Percentiles rank a stretch among this genome's conserved stretches.
phyloP scores from a whole-genome alignment of 2,888 invertebrate species.

The Agrypnus murinus region DNA sequence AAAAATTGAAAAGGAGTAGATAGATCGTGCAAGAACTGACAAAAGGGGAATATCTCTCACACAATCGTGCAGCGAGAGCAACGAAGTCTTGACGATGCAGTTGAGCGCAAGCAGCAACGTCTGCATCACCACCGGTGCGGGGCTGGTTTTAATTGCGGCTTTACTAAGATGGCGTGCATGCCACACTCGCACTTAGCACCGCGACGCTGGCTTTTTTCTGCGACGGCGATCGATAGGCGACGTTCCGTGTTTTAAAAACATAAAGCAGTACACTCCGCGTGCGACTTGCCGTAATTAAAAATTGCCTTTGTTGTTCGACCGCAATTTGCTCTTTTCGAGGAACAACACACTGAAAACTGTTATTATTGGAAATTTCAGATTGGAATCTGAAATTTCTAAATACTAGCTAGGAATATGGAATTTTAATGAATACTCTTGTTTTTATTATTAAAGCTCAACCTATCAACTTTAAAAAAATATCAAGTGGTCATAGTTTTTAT shows the following conservation, averaged over 20 bases:
- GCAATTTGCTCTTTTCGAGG: slow-evolving; percentile 45
- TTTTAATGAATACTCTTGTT: slow-evolving; percentile 37
- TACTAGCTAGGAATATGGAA: too few relatives aligned
- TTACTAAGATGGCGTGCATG: slow-evolving; percentile 72
- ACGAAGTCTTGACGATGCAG: slow-evolving; percentile 42
- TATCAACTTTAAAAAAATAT: background rate
- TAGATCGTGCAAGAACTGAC: slow-evolving; percentile 48
- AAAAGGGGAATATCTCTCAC: slow-evolving; percentile 39
- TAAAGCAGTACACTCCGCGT: slow-evolving; percentile 65
- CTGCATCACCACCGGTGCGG: slow-evolving; percentile 50
- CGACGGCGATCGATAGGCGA: slow-evolving; percentile 68
- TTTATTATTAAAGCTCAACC: slow-evolving; percentile 19
- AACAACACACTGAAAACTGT: slow-evolving; percentile 40
- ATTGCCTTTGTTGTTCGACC: slow-evolving; percentile 48
- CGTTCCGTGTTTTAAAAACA: slow-evolving; percentile 70
- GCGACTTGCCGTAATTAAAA: slow-evolving; percentile 47
- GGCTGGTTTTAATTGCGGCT: slow-evolving; percentile 70
- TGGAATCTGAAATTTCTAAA: slow-evolving; percentile 34
- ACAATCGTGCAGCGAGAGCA: slow-evolving; percentile 47
- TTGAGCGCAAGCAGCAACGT: slow-evolving; percentile 48
- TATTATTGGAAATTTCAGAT: slow-evolving; percentile 44
- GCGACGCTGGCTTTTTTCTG: slow-evolving; percentile 70
- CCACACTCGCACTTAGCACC: slow-evolving; percentile 72
- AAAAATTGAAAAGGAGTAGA: slow-evolving; percentile 37
- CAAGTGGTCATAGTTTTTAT: too few relatives aligned